Evolutionary conservation across 2,888 invertebrate genomes (phyloP).

Genomic region (Omphaloscelis lunosa): DNA sequence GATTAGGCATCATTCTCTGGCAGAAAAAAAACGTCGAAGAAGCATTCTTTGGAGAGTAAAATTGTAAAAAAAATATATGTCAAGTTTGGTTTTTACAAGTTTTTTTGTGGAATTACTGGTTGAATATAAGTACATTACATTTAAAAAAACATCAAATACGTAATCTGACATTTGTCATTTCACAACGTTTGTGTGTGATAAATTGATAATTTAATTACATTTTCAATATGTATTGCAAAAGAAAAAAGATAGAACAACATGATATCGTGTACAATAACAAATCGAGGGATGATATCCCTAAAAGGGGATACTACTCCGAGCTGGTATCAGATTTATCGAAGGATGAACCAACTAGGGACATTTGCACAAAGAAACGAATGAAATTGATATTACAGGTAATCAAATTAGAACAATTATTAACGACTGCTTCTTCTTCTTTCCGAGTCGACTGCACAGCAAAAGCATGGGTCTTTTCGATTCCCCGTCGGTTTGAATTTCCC

Average conservation of each 20-base stretch:
- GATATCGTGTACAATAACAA: conserved; percentile 85
- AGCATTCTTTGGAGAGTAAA: not conserved
- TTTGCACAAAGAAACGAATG: conserved; percentile 86
- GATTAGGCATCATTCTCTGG: too few relatives aligned
- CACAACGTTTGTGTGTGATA: not conserved
- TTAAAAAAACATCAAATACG: not conserved
- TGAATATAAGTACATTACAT: not conserved
- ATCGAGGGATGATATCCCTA: conserved; percentile 80
- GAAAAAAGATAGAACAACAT: conserved; percentile 82
- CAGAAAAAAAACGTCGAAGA: not conserved
- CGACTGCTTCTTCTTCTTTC: too few relatives aligned
- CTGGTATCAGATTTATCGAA: conserved; percentile 89
- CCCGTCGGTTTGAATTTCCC: not conserved
- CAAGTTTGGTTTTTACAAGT: not conserved
- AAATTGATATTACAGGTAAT: conserved; percentile 83
- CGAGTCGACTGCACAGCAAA: not conserved
- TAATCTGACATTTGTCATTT: conserved; percentile 17
- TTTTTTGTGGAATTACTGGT: conserved; percentile 15
- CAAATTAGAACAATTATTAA: not conserved
- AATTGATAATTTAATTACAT: not conserved
- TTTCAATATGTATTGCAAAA: conserved; percentile 81
- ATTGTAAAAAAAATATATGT: not conserved
- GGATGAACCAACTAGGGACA: conserved; percentile 78
- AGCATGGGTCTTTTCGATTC: not conserved
- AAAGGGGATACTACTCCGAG: conserved; percentile 92